Conservation (phyloP, 2,888 invertebrate species). For the Phyllotreta cruciferae region DNA sequence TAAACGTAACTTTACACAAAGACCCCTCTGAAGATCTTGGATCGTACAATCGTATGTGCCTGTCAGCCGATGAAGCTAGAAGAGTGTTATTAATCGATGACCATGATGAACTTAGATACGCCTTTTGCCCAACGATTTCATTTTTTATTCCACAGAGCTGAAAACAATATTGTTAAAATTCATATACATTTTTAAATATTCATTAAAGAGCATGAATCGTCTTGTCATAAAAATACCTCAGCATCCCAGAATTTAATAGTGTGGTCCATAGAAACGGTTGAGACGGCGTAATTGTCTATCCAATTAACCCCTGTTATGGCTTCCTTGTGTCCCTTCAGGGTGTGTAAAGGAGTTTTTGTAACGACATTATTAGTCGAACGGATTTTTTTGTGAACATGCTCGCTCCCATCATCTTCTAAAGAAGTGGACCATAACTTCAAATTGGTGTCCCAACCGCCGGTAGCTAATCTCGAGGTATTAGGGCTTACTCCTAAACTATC, state of each 20-base stretch:
- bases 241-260: conserved; percentile 94
- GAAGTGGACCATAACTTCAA: conserved; percentile 89
- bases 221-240: no score
- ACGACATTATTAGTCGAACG: conserved; percentile 44
- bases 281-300: conserved; percentile 78
- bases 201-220: not conserved
- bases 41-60: conserved; percentile 91
- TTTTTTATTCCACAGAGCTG: conserved; percentile 78
- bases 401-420: conserved; percentile 49
- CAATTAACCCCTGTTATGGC: conserved; percentile 86
- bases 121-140: conserved; percentile 87
- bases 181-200: not conserved
- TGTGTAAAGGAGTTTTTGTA: conserved; percentile 78
- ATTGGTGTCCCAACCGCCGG: conserved; percentile 92
- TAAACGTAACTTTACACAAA: conserved; percentile 86
- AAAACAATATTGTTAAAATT: no score
- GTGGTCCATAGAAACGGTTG: conserved; percentile 95
- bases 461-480: conserved; percentile 71
- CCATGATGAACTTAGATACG: conserved; percentile 86
- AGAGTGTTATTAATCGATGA: conserved; percentile 77
- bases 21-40: conserved; percentile 87
- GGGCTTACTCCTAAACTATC: conserved; percentile 84
- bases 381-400: conserved; percentile 54
- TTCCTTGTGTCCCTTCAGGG: conserved; percentile 92
- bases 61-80: conserved; percentile 89